Percentiles rank a stretch among this genome's conserved stretches.
Evolutionary conservation across 2,888 invertebrate species (phyloP).

Genomic region (Chrysodeixis includens): DNA sequence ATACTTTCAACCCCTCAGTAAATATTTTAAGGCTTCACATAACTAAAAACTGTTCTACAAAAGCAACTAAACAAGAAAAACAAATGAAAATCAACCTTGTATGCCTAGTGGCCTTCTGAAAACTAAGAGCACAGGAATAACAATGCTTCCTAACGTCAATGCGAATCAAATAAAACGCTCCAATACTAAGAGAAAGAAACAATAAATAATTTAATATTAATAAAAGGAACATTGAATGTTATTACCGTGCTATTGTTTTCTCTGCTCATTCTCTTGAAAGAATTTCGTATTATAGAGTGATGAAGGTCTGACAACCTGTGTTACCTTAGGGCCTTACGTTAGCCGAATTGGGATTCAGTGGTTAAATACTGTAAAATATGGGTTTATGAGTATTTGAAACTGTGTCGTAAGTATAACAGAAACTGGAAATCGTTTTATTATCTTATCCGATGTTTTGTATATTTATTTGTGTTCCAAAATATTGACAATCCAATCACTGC

Average conservation of each 20-base stretch:
- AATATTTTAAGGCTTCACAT: not conserved
- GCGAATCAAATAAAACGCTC: not conserved
- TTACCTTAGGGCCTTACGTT: not conserved
- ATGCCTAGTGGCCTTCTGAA: not conserved
- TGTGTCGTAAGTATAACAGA: too few species aligned
- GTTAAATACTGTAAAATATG: not conserved
- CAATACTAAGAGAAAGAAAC: not conserved
- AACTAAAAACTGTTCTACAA: too few species aligned
- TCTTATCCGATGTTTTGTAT: too few species aligned
- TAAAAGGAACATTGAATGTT: not conserved
- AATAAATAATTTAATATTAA: not conserved
- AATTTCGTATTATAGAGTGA: not conserved
- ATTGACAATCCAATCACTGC: too few species aligned
- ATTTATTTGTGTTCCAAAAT: too few species aligned
- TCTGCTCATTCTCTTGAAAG: not conserved
- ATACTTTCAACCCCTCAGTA: too few species aligned
- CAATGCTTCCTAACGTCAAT: not conserved
- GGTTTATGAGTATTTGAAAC: too few species aligned
- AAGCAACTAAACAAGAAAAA: not conserved
- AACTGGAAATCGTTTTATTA: not conserved
- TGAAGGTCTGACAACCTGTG: conserved; percentile 1
- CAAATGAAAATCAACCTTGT: not conserved
- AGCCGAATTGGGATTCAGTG: not conserved
- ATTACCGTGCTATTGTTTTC: not conserved
- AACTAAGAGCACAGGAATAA: not conserved